Evolutionary conservation across 2,888 invertebrate genomes (phyloP).

Genomic region (Nephrotoma appendiculata): DNA sequence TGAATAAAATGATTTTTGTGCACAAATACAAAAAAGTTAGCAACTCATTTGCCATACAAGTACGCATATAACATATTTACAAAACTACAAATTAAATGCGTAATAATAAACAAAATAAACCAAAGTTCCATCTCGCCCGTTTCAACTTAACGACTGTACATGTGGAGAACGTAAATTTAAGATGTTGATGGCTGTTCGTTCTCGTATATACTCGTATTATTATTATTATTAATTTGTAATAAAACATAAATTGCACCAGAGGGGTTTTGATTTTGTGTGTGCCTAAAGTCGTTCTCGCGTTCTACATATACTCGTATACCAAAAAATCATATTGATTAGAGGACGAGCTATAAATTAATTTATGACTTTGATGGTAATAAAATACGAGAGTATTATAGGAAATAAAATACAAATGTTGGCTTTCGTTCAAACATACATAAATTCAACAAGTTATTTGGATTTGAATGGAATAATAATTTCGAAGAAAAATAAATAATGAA

Average conservation of each 20-base stretch:
- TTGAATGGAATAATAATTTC: background rate
- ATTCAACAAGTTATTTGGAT: background rate
- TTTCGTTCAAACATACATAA: background rate
- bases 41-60: background rate
- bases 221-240: background rate
- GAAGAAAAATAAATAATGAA: background rate
- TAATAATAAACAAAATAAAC: background rate
- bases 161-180: background rate
- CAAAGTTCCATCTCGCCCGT: background rate
- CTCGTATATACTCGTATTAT: background rate
- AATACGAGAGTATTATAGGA: background rate
- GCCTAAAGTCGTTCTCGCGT: background rate
- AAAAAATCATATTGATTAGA: background rate
- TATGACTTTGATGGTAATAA: background rate
- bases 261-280: background rate
- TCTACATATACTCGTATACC: background rate
- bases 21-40: background rate
- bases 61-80: background rate
- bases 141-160: background rate
- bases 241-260: background rate
- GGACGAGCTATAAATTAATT: background rate
- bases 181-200: background rate
- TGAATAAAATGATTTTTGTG: background rate
- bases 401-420: background rate
- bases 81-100: background rate